phyloP scores from a whole-genome alignment of 2,888 invertebrate species.

The Chrysopilus asiliformis region DNA sequence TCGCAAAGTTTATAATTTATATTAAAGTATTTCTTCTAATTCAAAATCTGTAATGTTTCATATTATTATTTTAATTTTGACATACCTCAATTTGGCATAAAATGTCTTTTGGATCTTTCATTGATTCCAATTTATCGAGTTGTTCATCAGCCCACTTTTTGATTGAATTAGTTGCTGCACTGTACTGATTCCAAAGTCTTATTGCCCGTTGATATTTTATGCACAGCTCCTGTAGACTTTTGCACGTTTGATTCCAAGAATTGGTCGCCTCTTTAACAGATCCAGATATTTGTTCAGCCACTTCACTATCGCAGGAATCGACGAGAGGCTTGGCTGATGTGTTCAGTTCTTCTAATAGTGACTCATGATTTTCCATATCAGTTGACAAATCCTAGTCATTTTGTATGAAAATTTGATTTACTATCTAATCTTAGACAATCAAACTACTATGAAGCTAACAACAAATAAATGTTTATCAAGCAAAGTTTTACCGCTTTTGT shows the following conservation, averaged over 20 bases:
- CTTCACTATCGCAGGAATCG: constrained; percentile 52
- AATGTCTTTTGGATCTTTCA: constrained; percentile 55
- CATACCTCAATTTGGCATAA: constrained; percentile 58
- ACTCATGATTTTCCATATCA: constrained; percentile 60
- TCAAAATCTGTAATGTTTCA: too few relatives aligned
- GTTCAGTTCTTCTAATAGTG: constrained; percentile 55
- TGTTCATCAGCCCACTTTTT: constrained; percentile 63
- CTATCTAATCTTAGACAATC: too few relatives aligned
- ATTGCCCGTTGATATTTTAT: constrained; percentile 68
- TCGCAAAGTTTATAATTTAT: too few relatives aligned
- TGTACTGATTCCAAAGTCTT: constrained; percentile 66
- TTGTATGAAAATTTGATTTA: too few relatives aligned
- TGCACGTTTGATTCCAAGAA: constrained; percentile 68
- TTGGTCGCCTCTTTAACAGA: constrained; percentile 66
- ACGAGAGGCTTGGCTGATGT: constrained; percentile 58
- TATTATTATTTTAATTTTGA: too few relatives aligned
- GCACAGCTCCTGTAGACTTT: constrained; percentile 61
- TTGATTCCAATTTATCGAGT: constrained; percentile 54
- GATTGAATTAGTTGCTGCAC: constrained; percentile 63
- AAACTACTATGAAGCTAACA: too few relatives aligned
- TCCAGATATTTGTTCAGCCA: constrained; percentile 57
- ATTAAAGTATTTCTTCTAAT: too few relatives aligned
- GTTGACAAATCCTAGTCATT: constrained; percentile 68
- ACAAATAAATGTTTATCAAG: too few relatives aligned
- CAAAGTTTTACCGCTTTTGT: too few relatives aligned